Evolutionary conservation across 2,888 invertebrate species (phyloP), one percentile per base, ranked within the genome.

Genomic region (Athripsodes cinereus): DNA sequence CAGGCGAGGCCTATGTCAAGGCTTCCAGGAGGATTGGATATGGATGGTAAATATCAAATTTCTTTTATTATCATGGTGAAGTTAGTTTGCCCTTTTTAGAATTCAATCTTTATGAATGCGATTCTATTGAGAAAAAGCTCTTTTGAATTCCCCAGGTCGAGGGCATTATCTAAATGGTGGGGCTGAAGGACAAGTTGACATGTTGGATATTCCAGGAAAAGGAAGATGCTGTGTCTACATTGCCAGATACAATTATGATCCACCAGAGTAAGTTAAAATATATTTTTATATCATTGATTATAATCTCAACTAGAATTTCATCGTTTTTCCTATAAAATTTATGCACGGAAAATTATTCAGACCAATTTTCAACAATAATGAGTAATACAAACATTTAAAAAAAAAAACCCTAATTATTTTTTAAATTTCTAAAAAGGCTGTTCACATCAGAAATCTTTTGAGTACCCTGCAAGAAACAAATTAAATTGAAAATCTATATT

Each of bases 181-280:
- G 66, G 70, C 78, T n/a, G 90, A 90, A 64, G 86, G 85, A 19
- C 87, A 87, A 71, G 91, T 92, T 48, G 93, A 93, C 69, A 92
- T 92, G 92, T 75, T 95, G 72, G 95, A 96, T 69, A 92, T 96
- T 69, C 95, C 95, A 20, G 94, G 94, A 54, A 92, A 94, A 73
- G 95, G 95, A 58, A 83, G 92, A 66, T 95, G 94, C 75, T 92
- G 92, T 69, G 93, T 95, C 63, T 95, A 92, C 72, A 92, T 94
- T 62, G 94, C 94, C 53, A 86, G 91, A 67, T 89, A 84, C 71
- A 82, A 84, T 40, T 86, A 87, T 67, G 87, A 87, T 68, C 86
- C 85, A 44, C 81, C 83, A 61, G 84, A 84, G 84, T 84, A 74
- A 79, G 82, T 76, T 64, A 13, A 18, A 40, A 13, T 40, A 8